These are phyloP conservation scores for Hydractinia echinata DNA, from an alignment of 30 jellyfish, hydroid and myxozoan genomes.

Conservation along the genomic window DNA sequence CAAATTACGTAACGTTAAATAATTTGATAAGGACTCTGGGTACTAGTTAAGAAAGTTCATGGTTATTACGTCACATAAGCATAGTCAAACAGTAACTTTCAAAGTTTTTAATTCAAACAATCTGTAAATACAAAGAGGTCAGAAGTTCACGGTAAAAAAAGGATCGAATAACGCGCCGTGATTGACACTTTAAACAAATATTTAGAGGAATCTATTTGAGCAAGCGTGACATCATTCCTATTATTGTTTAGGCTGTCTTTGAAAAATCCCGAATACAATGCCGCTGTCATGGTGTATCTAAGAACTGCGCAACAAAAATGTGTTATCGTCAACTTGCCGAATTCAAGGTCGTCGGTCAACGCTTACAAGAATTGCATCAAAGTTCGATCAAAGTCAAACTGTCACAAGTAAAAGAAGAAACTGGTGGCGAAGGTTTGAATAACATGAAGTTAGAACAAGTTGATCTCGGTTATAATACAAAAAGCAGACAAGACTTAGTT, in stretches of 20 bases:
- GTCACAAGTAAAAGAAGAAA: constrained; percentile 35
- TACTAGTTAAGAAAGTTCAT: too few species aligned
- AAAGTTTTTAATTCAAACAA: too few species aligned
- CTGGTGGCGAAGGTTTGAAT: constrained; percentile 45
- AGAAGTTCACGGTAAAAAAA: too few species aligned
- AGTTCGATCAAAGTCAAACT: constrained; percentile 71
- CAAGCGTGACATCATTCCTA: too few species aligned
- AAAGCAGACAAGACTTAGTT: constrained; percentile 56
- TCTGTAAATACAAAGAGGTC: too few species aligned
- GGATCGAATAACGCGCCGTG: too few species aligned
- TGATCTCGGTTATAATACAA: constrained; percentile 59
- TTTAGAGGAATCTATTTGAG: too few species aligned
- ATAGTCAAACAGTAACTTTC: too few species aligned
- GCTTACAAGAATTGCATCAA: constrained; percentile 59
- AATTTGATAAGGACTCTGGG: too few species aligned
- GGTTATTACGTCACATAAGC: too few species aligned
- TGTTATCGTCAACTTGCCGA: constrained; percentile 93
- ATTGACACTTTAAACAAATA: too few species aligned
- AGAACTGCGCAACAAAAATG: constrained; percentile 84
- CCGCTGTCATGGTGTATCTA: constrained; percentile 95
- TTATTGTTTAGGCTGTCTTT: constrained; percentile 68
- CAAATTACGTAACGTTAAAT: too few species aligned
- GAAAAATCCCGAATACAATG: constrained; percentile 81
- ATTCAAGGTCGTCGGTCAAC: constrained; percentile 58
- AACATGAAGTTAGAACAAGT: constrained; percentile 61